phyloP scores from a whole-genome alignment of 2,113 vertebrate genomes.

The Gulo gulo region DNA sequence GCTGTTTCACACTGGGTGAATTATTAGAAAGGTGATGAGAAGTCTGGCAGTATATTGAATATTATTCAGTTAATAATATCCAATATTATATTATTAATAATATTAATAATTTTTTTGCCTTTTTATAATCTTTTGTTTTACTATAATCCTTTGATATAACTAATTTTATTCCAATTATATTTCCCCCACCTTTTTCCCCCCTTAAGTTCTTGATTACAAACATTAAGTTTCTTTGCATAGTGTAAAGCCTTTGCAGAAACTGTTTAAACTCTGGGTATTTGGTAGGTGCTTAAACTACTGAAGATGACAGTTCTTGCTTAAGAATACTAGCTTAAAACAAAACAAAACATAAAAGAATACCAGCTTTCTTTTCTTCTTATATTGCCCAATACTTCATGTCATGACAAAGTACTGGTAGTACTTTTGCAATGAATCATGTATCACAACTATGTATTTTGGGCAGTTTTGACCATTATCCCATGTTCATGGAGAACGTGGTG shows the following conservation, averaged over 20 bases:
- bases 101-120: neutral
- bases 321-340: neutral
- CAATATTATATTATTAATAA: no score
- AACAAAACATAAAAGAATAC: neutral
- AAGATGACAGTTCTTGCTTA: neutral
- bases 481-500: neutral
- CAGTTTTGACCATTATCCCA: neutral
- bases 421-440: neutral
- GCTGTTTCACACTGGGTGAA: neutral
- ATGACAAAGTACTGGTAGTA: neutral
- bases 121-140: neutral
- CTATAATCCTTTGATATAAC: neutral
- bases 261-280: neutral
- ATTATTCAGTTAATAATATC: neutral
- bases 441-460: neutral
- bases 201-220: neutral
- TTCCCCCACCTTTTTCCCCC: neutral
- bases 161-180: neutral
- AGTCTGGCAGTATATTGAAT: neutral
- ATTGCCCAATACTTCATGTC: neutral
- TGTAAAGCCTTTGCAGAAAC: neutral
- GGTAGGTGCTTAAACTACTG: neutral
- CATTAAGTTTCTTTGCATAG: neutral
- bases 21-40: neutral
- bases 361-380: neutral